Evolutionary conservation across 2,888 invertebrate species (phyloP), one percentile per base, ranked within the genome.

Genomic region (Cybosia mesomella): DNA sequence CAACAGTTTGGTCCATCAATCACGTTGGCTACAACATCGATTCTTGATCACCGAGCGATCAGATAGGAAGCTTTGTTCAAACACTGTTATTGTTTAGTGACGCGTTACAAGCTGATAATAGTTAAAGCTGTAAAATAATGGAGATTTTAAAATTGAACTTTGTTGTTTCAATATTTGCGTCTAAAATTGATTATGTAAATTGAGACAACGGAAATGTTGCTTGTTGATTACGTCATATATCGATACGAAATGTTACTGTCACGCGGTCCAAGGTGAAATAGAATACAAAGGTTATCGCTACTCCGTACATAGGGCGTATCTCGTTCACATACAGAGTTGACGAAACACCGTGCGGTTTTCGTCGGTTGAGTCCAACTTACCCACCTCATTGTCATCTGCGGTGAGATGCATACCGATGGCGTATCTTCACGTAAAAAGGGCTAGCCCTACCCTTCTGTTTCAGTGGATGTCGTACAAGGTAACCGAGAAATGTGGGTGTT

Each of bases 1-100:
- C 80, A 79, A 80, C 80, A 80, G 77, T 74, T 79, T 75, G 72
- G 71, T 71, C 70, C 74, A 80, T 79, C 79, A 76, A 80, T 79
- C 79, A 77, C 70, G 61, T 67, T 58, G 65, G 75, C 64, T 64
- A 59, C 71, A 68, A 67, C 75, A 77, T 70, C 70, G 72, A 72
- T 67, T 68, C 71, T 71, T 66, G 80, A 74, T 66, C 70, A 61
- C 65, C 36, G 68, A 60, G 39, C 68, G 75, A 75, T 74, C 71
- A 53, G 71, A 70, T 72, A 68, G 70, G 32, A 60, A 32, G 65
- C 58, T 61, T 73, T 76, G 72, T 76, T 75, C 68, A 70, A 72
- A 79, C 64, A 64, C 11, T 43, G 70, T 66, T 75, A 74, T 76
- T 80, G 77, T 79, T 80, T 79, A 67, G 62, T 62, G 58, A 70